Percentiles rank a stretch among this genome's conserved stretches.
phyloP scores from a whole-genome alignment of 2,888 invertebrate genomes.

The Papilio protenor region DNA sequence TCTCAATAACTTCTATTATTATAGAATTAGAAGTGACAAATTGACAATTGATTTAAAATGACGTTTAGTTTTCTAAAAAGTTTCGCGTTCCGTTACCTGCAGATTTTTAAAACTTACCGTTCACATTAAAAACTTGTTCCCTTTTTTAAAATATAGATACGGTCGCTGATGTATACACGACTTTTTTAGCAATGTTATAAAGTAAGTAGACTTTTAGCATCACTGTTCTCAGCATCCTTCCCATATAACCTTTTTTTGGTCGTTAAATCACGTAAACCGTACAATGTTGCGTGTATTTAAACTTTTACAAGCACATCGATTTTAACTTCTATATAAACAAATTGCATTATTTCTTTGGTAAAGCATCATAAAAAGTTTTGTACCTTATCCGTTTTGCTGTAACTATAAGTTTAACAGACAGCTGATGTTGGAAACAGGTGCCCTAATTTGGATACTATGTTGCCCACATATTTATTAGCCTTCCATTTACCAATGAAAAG shows the following conservation, averaged over 20 bases:
- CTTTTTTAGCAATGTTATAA: not conserved
- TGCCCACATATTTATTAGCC: not conserved
- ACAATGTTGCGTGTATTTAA: no score
- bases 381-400: not conserved
- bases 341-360: not conserved
- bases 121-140: not conserved
- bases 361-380: not conserved
- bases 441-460: not conserved
- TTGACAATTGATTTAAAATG: conserved; percentile 1
- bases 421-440: not conserved
- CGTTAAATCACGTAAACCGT: no score
- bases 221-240: not conserved
- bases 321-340: not conserved
- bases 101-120: not conserved
- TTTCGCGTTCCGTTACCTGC: not conserved
- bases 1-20: conserved; percentile 9
- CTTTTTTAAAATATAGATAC: not conserved
- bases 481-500: not conserved
- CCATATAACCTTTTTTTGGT: no score
- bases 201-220: not conserved
- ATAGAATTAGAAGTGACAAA: conserved; percentile 28
- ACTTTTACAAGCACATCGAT: no score
- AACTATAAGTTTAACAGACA: no score
- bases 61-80: not conserved
- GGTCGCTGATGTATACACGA: not conserved